Base-by-base conservation (phyloP, 2,797 vertebrate species). In the Rhinophrynus dorsalis region DNA sequence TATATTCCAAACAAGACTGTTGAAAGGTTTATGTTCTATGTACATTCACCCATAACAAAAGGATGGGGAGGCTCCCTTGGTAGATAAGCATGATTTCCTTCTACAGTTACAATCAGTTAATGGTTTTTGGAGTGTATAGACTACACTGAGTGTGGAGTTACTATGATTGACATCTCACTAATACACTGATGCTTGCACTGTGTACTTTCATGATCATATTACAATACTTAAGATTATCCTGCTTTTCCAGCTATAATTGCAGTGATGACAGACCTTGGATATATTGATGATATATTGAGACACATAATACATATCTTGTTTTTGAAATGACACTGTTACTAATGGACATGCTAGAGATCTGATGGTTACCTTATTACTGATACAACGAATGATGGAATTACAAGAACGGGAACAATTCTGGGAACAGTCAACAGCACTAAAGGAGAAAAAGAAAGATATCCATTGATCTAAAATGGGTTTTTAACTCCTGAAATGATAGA, bases 331-430 rank as follows among this genome's bases (percentile, higher is more conserved):
- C 23, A 7, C 17, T 37, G 3, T n/a, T 21, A 23, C 11, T 54
- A 66, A 66, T 66, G 35, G 55, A 23, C 20, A 45, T 45, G 51
- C 45, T 56, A 24, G 15, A 55, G 63, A 66, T 45, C 5, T 32
- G 33, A 6, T 20, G 63, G 56, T 56, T 44, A 12, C 29, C 18
- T 12, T 45, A 67, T 44, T 10, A 12, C 13, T 23, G 42, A 55
- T 44, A 54, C 24, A 56, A n/a, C n/a, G n/a, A n/a, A n/a, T n/a
- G n/a, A n/a, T n/a, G n/a, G n/a, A n/a, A n/a, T n/a, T n/a, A n/a
- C n/a, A n/a, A n/a, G n/a, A n/a, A n/a, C n/a, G n/a, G n/a, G n/a
- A n/a, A n/a, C n/a, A n/a, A n/a, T n/a, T n/a, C n/a, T n/a, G n/a
- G n/a, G n/a, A n/a, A n/a, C n/a, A n/a, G n/a, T n/a, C n/a, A n/a